Percentiles rank a stretch among this genome's conserved stretches.
Conservation (phyloP, 2,113 vertebrate species). For the Phrynocephalus versicolor region DNA sequence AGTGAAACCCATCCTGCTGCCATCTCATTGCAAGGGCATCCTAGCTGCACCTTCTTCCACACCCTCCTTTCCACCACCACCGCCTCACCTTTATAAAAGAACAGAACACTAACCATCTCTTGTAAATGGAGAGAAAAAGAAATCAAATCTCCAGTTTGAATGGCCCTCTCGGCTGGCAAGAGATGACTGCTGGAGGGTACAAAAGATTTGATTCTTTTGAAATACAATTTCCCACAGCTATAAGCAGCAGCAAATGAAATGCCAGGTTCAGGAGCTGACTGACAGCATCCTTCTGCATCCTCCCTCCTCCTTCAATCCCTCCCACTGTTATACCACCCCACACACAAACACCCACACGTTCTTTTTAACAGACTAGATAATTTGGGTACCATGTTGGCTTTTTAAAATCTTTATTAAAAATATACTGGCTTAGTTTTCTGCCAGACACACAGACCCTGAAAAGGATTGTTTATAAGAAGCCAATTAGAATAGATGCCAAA, state of each 20-base stretch:
- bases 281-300: conserved; percentile 36
- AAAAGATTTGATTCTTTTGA: conserved; percentile 59
- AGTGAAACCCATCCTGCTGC: background rate
- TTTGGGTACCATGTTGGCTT: background rate
- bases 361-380: background rate
- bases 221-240: conserved; percentile 24
- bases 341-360: background rate
- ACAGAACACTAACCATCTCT: conserved; percentile 53
- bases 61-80: conserved; percentile 25
- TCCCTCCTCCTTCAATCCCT: background rate
- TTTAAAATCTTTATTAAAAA: background rate
- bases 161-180: conserved; percentile 59
- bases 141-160: conserved; percentile 60
- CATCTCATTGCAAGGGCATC: conserved; percentile 10
- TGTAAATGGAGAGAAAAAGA: conserved; percentile 56
- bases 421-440: background rate
- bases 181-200: conserved; percentile 53
- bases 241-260: conserved; percentile 22
- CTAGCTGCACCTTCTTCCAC: conserved; percentile 37
- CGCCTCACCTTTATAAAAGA: conserved; percentile 35
- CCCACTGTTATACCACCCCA: background rate
- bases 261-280: background rate
- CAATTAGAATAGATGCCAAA: background rate
- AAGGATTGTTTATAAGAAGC: background rate
- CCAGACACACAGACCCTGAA: background rate